phyloP scores from a whole-genome alignment of 2,797 vertebrate species.

The Pterois miles region DNA sequence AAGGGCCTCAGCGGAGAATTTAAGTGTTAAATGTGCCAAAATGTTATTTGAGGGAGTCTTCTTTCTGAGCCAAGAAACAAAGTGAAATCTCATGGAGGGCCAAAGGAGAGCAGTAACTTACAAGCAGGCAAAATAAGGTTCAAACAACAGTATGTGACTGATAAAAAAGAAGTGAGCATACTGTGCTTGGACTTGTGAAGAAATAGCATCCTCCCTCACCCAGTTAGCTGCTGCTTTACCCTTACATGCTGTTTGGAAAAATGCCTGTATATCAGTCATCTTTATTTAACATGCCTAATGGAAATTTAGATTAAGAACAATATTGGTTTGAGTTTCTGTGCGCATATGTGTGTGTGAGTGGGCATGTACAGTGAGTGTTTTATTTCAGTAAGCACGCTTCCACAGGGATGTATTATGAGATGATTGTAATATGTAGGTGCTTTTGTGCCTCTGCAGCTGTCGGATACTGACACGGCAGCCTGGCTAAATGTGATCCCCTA shows the following conservation, averaged over 20 bases:
- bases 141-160: not conserved
- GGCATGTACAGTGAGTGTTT: constrained; percentile 43
- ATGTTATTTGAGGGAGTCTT: not conserved
- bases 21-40: not conserved
- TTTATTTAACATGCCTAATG: constrained; percentile 25
- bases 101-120: not conserved
- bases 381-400: constrained; percentile 34
- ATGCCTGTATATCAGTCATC: constrained; percentile 5
- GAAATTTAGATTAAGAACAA: constrained; percentile 21
- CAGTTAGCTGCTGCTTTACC: not conserved
- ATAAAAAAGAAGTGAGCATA: not conserved
- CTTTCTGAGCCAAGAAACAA: not conserved
- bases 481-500: constrained; percentile 26
- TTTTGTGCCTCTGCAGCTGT: constrained; percentile 40
- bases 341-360: constrained; percentile 19
- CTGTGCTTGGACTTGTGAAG: not conserved
- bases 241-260: constrained; percentile 4
- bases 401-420: constrained; percentile 29
- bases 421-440: constrained; percentile 31
- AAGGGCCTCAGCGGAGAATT: not conserved
- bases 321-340: constrained; percentile 21
- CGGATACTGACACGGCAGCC: not conserved
- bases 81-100: not conserved
- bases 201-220: not conserved
- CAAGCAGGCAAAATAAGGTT: not conserved